Percentiles rank a stretch among this genome's conserved stretches.
phyloP scores from a whole-genome alignment of 2,888 invertebrate genomes.

The Cataglyphis cursor region DNA sequence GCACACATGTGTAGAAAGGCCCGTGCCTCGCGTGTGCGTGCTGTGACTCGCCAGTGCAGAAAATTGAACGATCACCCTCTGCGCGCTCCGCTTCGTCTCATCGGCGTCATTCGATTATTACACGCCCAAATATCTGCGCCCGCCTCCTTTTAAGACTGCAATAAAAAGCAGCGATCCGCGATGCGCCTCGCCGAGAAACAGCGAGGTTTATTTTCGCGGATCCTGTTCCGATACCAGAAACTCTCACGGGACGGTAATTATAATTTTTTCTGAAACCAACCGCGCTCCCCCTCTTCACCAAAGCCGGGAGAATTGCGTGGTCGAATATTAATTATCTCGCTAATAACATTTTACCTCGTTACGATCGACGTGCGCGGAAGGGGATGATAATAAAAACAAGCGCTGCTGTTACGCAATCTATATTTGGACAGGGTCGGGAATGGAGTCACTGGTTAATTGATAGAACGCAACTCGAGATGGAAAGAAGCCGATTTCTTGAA shows the following conservation, averaged over 20 bases:
- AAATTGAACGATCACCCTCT: slow-evolving; percentile 78
- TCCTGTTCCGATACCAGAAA: slow-evolving; percentile 44
- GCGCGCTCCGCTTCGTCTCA: slow-evolving; percentile 64
- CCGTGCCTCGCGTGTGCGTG: slow-evolving; percentile 36
- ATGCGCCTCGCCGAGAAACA: slow-evolving; percentile 20
- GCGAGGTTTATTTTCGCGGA: slow-evolving; percentile 44
- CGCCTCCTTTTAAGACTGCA: slow-evolving; percentile 62
- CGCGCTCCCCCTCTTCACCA: background rate
- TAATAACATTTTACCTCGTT: slow-evolving; percentile 51
- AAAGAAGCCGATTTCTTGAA: slow-evolving; percentile 11
- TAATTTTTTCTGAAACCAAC: slow-evolving; percentile 59
- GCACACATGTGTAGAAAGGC: slow-evolving; percentile 20
- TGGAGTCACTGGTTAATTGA: slow-evolving; percentile 16
- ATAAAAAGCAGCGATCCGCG: slow-evolving; percentile 50
- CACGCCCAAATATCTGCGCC: slow-evolving; percentile 64
- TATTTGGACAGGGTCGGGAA: slow-evolving; percentile 2
- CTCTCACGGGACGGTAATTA: slow-evolving; percentile 66
- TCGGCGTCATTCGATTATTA: slow-evolving; percentile 77
- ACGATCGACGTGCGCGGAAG: slow-evolving; percentile 16
- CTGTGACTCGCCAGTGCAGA: slow-evolving; percentile 73
- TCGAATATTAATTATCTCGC: slow-evolving; percentile 51
- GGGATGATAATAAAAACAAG: slow-evolving; percentile 20
- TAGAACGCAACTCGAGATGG: background rate
- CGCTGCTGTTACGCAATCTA: slow-evolving; percentile 19
- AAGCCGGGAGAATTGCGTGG: slow-evolving; percentile 23